Conservation (phyloP, 1,140 invertebrate genomes). For the Araneus ventricosus region DNA sequence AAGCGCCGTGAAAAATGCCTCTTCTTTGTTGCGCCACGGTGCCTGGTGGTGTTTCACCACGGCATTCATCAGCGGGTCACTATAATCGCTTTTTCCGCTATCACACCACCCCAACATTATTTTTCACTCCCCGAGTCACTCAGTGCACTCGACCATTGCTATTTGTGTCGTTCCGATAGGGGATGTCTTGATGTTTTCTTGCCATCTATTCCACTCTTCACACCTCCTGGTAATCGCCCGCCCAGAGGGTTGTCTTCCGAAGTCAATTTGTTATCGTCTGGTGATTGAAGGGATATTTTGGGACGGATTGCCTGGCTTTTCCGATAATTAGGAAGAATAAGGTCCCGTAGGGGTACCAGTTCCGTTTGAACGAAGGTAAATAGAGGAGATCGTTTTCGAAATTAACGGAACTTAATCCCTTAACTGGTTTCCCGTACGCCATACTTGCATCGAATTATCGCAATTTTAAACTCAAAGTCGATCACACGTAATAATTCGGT, state of each 20-base stretch:
- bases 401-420: too few species aligned
- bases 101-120: not conserved
- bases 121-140: not conserved
- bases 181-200: constrained; percentile 35
- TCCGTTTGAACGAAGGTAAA: too few species aligned
- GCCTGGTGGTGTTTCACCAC: not conserved
- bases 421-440: too few species aligned
- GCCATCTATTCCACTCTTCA: constrained; percentile 1
- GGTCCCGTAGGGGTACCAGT: not conserved
- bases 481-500: too few species aligned
- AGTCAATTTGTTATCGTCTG: constrained; percentile 15
- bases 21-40: constrained; percentile 21
- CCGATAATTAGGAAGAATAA: not conserved
- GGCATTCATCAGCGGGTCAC: constrained; percentile 4
- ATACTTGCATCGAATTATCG: too few species aligned
- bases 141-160: not conserved
- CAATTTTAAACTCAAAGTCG: too few species aligned
- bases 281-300: constrained; percentile 11
- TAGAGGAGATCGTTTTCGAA: too few species aligned
- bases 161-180: constrained; percentile 15
- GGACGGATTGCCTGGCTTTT: not conserved
- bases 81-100: constrained; percentile 23
- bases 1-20: constrained; percentile 4
- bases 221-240: constrained; percentile 4
- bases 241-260: constrained; percentile 23